Evolutionary conservation across 1,140 invertebrate species (phyloP).

Genomic region (Stegodyphus mimosarum): DNA sequence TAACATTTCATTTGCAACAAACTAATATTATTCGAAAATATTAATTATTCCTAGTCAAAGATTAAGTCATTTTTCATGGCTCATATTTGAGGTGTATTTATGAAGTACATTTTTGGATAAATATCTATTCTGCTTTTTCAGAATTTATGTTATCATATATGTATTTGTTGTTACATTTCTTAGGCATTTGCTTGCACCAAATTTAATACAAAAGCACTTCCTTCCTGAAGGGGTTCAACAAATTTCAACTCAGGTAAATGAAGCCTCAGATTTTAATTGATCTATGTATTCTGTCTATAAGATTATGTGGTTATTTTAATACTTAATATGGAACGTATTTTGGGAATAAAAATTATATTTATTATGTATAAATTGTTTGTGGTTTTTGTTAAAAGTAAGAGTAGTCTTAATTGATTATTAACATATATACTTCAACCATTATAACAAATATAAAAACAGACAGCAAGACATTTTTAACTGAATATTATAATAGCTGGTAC

Average conservation of each 20-base stretch:
- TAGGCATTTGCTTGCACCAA: slow-evolving; percentile 72
- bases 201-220: slow-evolving; percentile 84
- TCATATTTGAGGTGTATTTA: background rate
- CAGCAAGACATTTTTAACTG: too few species aligned
- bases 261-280: background rate
- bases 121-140: background rate
- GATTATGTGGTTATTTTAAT: background rate
- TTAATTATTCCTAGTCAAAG: background rate
- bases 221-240: slow-evolving; percentile 78
- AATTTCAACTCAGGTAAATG: slow-evolving; percentile 72
- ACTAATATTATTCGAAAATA: background rate
- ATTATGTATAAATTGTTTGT: background rate
- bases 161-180: background rate
- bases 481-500: too few species aligned
- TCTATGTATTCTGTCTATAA: background rate
- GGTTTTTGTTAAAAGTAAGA: background rate
- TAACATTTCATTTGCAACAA: background rate
- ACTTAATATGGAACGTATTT: background rate
- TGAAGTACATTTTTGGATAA: background rate
- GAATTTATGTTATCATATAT: background rate
- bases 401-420: too few species aligned
- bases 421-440: too few species aligned
- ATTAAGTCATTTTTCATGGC: background rate
- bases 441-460: too few species aligned
- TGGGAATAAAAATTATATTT: background rate